Conservation (phyloP, 2,888 invertebrate species). For the Syritta pipiens region DNA sequence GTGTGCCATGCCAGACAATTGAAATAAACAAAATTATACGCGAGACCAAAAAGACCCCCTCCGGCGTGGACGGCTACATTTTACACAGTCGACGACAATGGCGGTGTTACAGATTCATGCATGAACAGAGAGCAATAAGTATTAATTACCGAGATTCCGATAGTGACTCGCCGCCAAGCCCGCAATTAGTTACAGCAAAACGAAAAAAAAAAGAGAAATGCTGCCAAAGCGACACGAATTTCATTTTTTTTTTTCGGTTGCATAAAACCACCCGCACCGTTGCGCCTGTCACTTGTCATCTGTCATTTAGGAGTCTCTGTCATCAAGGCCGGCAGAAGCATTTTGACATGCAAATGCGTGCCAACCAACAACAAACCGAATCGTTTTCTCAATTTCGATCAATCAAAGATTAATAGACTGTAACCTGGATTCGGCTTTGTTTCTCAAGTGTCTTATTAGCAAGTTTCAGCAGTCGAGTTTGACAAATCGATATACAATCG, state of each 20-base stretch:
- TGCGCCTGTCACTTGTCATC: not conserved
- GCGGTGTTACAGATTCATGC: slow-evolving; percentile 50
- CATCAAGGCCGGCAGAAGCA: slow-evolving; percentile 29
- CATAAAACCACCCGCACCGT: slow-evolving; percentile 18
- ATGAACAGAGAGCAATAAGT: slow-evolving; percentile 56
- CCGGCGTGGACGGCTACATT: not conserved
- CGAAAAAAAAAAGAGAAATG: slow-evolving; percentile 57
- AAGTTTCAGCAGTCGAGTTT: not conserved
- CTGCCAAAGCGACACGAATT: slow-evolving; percentile 27
- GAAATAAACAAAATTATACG: slow-evolving; percentile 64
- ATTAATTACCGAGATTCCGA: slow-evolving; percentile 51
- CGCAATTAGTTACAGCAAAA: slow-evolving; percentile 55
- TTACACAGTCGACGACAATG: not conserved
- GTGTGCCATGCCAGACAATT: slow-evolving; percentile 31
- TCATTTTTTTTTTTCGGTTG: slow-evolving; percentile 42
- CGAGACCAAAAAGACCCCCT: too few species aligned
- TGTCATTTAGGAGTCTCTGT: not conserved
- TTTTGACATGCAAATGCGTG: slow-evolving; percentile 29
- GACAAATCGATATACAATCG: too few species aligned
- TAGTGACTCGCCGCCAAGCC: slow-evolving; percentile 9
- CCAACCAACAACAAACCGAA: not conserved
- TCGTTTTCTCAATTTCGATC: too few species aligned
- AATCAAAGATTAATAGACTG: slow-evolving; percentile 41
- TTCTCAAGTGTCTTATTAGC: slow-evolving; percentile 15
- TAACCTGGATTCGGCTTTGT: slow-evolving; percentile 36